Evolutionary conservation across 2,797 vertebrate genomes (phyloP), one percentile per base, ranked within the genome.

Genomic region (Scleropages formosus): DNA sequence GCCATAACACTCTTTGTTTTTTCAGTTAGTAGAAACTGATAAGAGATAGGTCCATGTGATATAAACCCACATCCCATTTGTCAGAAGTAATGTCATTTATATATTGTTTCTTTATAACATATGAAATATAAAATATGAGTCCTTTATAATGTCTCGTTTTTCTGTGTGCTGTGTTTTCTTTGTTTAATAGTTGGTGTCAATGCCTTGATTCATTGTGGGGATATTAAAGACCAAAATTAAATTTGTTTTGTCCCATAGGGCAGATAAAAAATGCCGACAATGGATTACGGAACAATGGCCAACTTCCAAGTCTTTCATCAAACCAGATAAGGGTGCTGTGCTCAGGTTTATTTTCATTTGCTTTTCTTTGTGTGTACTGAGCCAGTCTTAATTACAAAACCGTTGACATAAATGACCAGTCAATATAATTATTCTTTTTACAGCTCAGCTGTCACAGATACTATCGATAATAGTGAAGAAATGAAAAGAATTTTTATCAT

Each of bases 201-300:
- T 71, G 51, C 24, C 68, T 22, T 71, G 51, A 71, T 71, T 71
- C 47, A 71, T 71, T 58, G 51, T 12, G 22, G 49, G 68, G 68
- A 58, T 71, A 71, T 71, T 71, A 71, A 58, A 39, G 68, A 71
- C 26, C 51, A 71, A 71, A 71, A 71, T 71, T 71, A 58, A 71
- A 71, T 71, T 71, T 71, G 68, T 58, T 58, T 53, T 71, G 68
- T 71, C 68, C 68, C 51, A 58, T 24, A 71, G 51, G 68, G 68
- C 24, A n/a, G 51, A 71, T 71, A 68, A 71, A 71, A 71, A 71
- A 71, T 71, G 47, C 51, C 22, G 47, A 56, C 68, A 56, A 71
- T 71, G 68, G 24, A 56, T 71, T 71, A 58, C 47, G 58, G 68
- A 71, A 71, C 68, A 71, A 71, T 71, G 68, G 68, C 56, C 49